Evolutionary conservation across 2,797 vertebrate genomes (phyloP).

Genomic region (Siniperca scherzeri): DNA sequence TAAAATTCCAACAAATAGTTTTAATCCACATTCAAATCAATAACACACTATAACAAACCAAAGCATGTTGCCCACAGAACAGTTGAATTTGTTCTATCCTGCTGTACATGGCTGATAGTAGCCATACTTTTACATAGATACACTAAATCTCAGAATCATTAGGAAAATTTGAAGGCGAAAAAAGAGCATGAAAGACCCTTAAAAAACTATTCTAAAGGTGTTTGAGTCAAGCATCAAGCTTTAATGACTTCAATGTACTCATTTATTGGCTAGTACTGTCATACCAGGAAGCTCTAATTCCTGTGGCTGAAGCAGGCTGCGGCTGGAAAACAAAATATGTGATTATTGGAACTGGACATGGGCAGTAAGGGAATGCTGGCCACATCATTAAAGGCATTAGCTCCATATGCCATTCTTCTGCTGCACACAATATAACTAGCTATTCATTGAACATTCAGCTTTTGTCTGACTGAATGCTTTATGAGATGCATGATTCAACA

Average conservation of each 20-base stretch:
- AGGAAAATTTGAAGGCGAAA: conserved; percentile 11
- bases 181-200: neutral
- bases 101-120: neutral
- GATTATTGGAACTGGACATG: neutral
- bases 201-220: neutral
- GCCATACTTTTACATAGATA: no score
- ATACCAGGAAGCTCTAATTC: neutral
- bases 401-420: neutral
- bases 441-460: neutral
- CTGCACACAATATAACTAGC: conserved; percentile 2
- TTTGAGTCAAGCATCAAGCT: neutral
- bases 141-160: neutral
- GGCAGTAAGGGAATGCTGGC: neutral
- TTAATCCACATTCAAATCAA: neutral
- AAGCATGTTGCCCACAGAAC: neutral
- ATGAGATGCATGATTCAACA: conserved; percentile 20
- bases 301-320: neutral
- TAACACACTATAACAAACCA: neutral
- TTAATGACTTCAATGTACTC: neutral
- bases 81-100: neutral
- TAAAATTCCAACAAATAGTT: neutral
- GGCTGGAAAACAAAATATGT: conserved; percentile 11
- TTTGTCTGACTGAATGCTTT: conserved; percentile 25
- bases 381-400: neutral
- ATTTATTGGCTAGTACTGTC: neutral